Conservation (phyloP, 2,113 vertebrate genomes). For the Hippolais icterina region DNA sequence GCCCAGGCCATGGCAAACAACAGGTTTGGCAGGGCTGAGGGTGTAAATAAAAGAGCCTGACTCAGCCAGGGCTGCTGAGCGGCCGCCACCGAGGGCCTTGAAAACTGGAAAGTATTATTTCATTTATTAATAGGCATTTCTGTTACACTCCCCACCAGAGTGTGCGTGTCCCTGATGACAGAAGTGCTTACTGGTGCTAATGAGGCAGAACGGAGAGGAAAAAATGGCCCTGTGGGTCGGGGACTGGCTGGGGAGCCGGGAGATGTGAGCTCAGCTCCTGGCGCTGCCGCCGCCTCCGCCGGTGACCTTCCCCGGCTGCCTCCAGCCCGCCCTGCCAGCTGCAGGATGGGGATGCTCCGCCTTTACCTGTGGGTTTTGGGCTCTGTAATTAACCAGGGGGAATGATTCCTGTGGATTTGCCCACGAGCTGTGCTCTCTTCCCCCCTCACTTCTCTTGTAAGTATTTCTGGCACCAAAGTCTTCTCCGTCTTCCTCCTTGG, state of each 20-base stretch:
- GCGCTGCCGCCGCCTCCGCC: background rate
- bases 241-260: slow-evolving; percentile 51
- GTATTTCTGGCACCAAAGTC: background rate
- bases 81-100: slow-evolving; percentile 2
- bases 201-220: slow-evolving; percentile 67
- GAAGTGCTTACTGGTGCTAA: slow-evolving; percentile 67
- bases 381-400: fast-evolving
- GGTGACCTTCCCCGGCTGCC: background rate
- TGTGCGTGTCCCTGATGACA: slow-evolving; percentile 64
- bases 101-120: slow-evolving; percentile 71
- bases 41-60: slow-evolving; percentile 57
- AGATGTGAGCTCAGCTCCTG: slow-evolving; percentile 68
- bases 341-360: background rate
- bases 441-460: background rate
- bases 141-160: slow-evolving; percentile 64
- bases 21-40: slow-evolving; percentile 46
- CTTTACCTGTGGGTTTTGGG: background rate
- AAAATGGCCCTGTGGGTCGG: slow-evolving; percentile 58
- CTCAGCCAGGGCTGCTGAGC: slow-evolving; percentile 56
- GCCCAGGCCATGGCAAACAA: slow-evolving; percentile 19
- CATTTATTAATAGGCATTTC: slow-evolving; percentile 64
- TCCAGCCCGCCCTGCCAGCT: background rate
- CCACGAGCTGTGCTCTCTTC: fast-evolving
- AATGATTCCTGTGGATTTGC: background rate
- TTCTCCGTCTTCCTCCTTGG: fast-evolving